Evolutionary conservation across 2,888 invertebrate genomes (phyloP), one percentile per base, ranked within the genome.

Genomic region (Leptopterna dolabrata): DNA sequence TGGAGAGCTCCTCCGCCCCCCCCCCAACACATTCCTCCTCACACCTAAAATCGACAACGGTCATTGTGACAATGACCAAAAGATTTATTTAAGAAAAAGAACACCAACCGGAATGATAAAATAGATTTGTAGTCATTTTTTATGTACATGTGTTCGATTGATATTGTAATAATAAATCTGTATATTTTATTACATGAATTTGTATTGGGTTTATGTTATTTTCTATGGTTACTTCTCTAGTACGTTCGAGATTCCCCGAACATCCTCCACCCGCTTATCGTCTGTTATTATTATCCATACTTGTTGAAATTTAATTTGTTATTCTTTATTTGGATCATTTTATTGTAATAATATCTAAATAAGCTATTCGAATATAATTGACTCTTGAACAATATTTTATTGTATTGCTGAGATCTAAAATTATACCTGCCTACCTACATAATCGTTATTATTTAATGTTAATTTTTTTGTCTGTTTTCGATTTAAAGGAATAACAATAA

Each of bases 101-200:
- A 81, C 81, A 81, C 81, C 81, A 81, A 81, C 51, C 78, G 81
- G 81, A 51, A 51, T 81, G 81, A 81, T n/a, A n/a, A n/a, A 81
- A 30, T 81, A 47, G 55, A 80, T 43, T 80, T 41, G 81, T 55
- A 81, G 81, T 4, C 27, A 24, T 81, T 81, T 81, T 81, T 81
- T 29, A 27, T 30, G 36, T 27, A 55, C 81, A 80, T 47, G 55
- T 81, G 81, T 51, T 81, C 51, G 27, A 30, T 81, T 29, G 73
- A 73, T 27, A 81, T 19, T 78, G 76, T 76, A 36, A 78, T 45
- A 24, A 45, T 24, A 78, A 78, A 43, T 19, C 16, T 45, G 24
- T 78, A 78, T 78, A 27, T 78, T 78, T 43, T 78, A 27, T 78
- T 43, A 45, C 7, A 27, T 78, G 14, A 19, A n/a, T 36, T 41